These are phyloP conservation scores for Fistularia commersonii DNA, from an alignment of 2,797 vertebrate species.

Conservation along the genomic window DNA sequence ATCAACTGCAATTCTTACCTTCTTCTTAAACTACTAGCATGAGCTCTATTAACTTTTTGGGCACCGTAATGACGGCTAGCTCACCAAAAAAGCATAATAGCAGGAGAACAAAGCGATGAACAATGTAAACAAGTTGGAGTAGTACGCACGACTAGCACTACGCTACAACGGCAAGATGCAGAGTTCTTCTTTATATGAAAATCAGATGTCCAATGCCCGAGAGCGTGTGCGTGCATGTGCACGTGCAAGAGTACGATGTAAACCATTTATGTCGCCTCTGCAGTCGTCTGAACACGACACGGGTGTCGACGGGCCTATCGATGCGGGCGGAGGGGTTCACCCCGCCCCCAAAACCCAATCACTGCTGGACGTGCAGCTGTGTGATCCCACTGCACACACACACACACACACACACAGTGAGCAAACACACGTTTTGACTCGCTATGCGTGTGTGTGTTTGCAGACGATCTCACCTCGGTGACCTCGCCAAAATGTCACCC, in stretches of 20 bases:
- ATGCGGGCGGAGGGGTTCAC: constrained; percentile 60
- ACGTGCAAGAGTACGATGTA: background rate
- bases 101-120: no score
- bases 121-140: no score
- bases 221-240: background rate
- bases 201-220: no score
- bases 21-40: no score
- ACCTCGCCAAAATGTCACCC: constrained; percentile 64
- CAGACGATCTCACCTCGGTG: constrained; percentile 41
- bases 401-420: constrained; percentile 13
- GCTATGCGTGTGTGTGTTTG: constrained; percentile 30
- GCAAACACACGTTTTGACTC: constrained; percentile 28
- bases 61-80: no score
- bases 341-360: constrained; percentile 65
- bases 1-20: no score
- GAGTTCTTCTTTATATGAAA: background rate
- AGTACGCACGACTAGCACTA: no score
- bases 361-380: constrained; percentile 53
- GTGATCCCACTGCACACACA: constrained; percentile 31
- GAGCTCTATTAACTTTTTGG: no score
- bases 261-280: constrained; percentile 19
- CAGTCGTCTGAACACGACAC: constrained; percentile 67
- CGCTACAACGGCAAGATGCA: no score
- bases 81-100: no score
- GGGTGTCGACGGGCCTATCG: constrained; percentile 74